Conservation (phyloP, 2,888 invertebrate genomes). For the Lasioglossum malachurum region DNA sequence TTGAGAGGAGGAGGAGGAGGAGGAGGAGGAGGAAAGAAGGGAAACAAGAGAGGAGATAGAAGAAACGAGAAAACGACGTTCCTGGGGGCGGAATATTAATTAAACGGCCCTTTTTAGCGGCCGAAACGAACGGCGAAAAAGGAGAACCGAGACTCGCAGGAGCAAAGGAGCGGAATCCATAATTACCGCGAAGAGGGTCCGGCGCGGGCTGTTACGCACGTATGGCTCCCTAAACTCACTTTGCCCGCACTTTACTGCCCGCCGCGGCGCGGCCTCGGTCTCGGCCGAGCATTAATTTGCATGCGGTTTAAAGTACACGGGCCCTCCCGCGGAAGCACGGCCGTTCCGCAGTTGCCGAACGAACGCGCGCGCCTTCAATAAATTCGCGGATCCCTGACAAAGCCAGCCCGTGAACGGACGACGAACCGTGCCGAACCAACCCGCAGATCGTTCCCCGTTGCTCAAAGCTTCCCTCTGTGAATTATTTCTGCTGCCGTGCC, state of each 20-base stretch:
- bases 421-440: neutral
- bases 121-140: slow-evolving; percentile 25
- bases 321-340: neutral
- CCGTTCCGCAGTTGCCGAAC: slow-evolving; percentile 11
- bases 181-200: slow-evolving; percentile 44
- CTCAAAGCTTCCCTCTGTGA: neutral
- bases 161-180: slow-evolving; percentile 40
- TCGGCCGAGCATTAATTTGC: slow-evolving; percentile 48
- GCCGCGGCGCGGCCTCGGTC: slow-evolving; percentile 7
- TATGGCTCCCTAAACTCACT: slow-evolving; percentile 45
- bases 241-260: slow-evolving; percentile 43
- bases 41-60: neutral
- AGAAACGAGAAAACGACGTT: neutral
- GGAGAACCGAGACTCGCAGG: neutral
- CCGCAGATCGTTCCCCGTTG: neutral
- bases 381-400: slow-evolving; percentile 20
- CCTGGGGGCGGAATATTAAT: neutral
- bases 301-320: slow-evolving; percentile 51
- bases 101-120: slow-evolving; percentile 5
- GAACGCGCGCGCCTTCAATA: slow-evolving; percentile 33
- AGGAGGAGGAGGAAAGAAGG: neutral
- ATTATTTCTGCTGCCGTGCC: neutral
- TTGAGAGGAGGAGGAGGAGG: neutral
- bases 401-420: neutral
- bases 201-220: slow-evolving; percentile 25